phyloP scores from a whole-genome alignment of 2,888 invertebrate species.

The Scaptomyza flava region DNA sequence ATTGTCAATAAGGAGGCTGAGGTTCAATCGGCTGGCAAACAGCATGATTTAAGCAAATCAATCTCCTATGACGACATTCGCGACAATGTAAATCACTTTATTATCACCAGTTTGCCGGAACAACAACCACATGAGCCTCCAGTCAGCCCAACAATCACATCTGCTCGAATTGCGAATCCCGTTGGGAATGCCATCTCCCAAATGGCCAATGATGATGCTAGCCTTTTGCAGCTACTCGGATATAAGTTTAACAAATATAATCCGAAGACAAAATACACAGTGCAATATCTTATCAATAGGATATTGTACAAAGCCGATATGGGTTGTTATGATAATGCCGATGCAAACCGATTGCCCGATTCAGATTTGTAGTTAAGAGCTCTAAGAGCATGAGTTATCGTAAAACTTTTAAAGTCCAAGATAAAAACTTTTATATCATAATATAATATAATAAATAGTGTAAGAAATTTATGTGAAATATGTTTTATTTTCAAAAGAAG shows the following conservation, averaged over 20 bases:
- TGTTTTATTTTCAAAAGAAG: too few relatives aligned
- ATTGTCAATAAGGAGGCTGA: slow-evolving; percentile 35
- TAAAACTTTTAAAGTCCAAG: not conserved
- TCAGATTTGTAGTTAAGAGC: slow-evolving; percentile 4
- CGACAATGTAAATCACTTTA: slow-evolving; percentile 24
- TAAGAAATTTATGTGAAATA: too few relatives aligned
- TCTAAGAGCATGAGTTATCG: too few relatives aligned
- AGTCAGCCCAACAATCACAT: not conserved
- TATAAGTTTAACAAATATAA: slow-evolving; percentile 53
- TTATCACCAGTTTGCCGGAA: slow-evolving; percentile 11
- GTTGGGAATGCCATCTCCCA: not conserved
- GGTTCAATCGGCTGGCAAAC: slow-evolving; percentile 2
- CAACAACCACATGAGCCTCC: not conserved
- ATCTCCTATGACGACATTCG: slow-evolving; percentile 12
- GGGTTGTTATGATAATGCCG: slow-evolving; percentile 53
- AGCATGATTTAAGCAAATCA: slow-evolving; percentile 16
- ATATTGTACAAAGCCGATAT: slow-evolving; percentile 63
- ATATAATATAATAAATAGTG: not conserved
- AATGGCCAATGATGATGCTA: slow-evolving; percentile 37
- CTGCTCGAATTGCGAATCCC: not conserved
- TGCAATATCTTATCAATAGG: slow-evolving; percentile 60
- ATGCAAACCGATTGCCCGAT: slow-evolving; percentile 29
- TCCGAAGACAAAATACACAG: slow-evolving; percentile 45
- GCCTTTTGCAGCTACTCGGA: slow-evolving; percentile 49
- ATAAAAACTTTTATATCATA: not conserved